Conservation (phyloP, 2,888 invertebrate species). For the Leptinotarsa haldemani region DNA sequence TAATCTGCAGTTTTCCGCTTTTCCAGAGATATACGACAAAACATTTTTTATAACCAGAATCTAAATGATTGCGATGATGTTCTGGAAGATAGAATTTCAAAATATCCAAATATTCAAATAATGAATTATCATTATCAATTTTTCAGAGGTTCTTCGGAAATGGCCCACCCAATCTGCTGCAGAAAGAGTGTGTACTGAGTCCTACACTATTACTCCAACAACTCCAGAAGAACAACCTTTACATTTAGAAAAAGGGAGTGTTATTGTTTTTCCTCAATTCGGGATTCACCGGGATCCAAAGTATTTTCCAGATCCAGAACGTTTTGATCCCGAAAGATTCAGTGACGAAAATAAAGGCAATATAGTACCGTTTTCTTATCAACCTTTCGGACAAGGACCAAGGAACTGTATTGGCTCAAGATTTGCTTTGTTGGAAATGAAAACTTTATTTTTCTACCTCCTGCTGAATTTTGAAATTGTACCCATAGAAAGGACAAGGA, state of each 20-base stretch:
- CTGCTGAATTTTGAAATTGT: constrained; percentile 56
- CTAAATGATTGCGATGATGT: too few relatives aligned
- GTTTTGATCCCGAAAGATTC: constrained; percentile 66
- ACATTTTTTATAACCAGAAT: too few relatives aligned
- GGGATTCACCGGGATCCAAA: constrained; percentile 65
- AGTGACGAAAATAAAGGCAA: constrained; percentile 60
- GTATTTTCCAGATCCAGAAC: constrained; percentile 65
- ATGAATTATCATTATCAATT: too few relatives aligned
- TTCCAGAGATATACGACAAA: too few relatives aligned
- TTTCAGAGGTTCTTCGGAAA: constrained; percentile 44
- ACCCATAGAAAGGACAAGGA: constrained; percentile 54
- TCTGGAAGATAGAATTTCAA: too few relatives aligned
- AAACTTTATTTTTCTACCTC: constrained; percentile 55
- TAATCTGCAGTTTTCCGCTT: too few relatives aligned
- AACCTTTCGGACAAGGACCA: constrained; percentile 70
- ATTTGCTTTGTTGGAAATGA: constrained; percentile 60
- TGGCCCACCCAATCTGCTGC: constrained; percentile 45
- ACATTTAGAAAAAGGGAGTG: constrained; percentile 54
- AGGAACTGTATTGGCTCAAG: constrained; percentile 68
- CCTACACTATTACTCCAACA: constrained; percentile 60
- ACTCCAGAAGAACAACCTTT: constrained; percentile 50
- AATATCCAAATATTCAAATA: too few relatives aligned
- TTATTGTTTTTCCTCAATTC: constrained; percentile 59
- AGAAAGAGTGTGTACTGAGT: constrained; percentile 68
- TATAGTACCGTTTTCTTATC: constrained; percentile 66